Base-by-base conservation (phyloP, 2,113 vertebrate species). In the Engraulis encrasicolus region DNA sequence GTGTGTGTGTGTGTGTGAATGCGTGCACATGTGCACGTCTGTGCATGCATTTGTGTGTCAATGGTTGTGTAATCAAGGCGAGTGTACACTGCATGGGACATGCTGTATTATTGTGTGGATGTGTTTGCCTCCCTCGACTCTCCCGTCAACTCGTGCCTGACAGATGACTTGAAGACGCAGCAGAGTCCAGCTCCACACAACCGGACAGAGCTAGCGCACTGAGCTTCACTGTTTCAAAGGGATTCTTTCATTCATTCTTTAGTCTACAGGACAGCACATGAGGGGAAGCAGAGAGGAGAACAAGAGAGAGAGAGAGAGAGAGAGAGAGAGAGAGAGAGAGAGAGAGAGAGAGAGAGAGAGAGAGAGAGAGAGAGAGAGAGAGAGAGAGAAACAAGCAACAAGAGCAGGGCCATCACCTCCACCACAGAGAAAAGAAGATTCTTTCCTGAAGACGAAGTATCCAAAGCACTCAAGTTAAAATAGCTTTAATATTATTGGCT, bases 1-100 rank as follows among this genome's bases (percentile, higher is more conserved):
- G 71, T 40, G 58, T 71, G 58, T 49, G 82, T 45, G 81, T 74
- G 78, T 61, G 71, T 83, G 83, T 78, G 81, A 78, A 54, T 66
- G 58, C 23, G 58, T 31, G n/a, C 23, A 23, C 23, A 23, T 31
- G 58, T 66, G 20, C 12, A 50, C 58, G 80, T 81, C 31, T 54
- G 74, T 48, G 66, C 50, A 48, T 49, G 82, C 36, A 79, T 74
- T 66, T 61, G 71, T 83, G 83, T 78, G 81, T 74, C 40, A 45
- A 9, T 5, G 40, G 40, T 45, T 45, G 66, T 19, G 20, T 1
- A 0, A 0, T 19, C n/a, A n/a, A n/a, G n/a, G 52, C n/a, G 20
- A 2, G 52, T 1, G 52, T 58, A 20, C 20, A n/a, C n/a, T n/a
- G n/a, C n/a, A n/a, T n/a, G 52, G 23, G 58, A 66, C 27, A 27